Conservation (phyloP, 2,797 vertebrate genomes). For the Phyllotis vaccarum region DNA sequence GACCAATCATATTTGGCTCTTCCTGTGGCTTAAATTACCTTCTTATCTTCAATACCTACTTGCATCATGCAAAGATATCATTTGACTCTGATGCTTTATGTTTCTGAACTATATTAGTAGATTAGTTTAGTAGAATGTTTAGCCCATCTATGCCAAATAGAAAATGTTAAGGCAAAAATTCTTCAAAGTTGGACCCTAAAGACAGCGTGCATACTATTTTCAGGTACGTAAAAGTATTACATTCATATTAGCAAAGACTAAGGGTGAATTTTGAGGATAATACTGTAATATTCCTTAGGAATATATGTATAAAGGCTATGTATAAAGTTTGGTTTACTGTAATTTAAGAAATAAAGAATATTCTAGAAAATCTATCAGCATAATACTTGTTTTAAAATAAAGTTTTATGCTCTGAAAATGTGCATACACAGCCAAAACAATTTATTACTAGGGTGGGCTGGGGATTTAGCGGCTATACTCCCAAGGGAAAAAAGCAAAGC, state of each 20-base stretch:
- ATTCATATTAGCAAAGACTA: conserved; percentile 12
- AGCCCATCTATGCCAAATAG: not conserved
- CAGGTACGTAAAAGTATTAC: conserved; percentile 16
- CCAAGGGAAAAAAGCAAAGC: not conserved
- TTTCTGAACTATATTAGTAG: conserved; percentile 37
- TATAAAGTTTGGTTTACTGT: conserved; percentile 26
- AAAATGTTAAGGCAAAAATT: conserved; percentile 34
- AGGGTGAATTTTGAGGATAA: conserved; percentile 21
- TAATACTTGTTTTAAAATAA: conserved; percentile 64
- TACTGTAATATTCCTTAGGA: conserved; percentile 24
- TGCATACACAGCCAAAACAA: conserved; percentile 28
- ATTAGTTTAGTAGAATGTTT: conserved; percentile 23
- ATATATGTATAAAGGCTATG: not conserved
- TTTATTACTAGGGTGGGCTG: conserved; percentile 54
- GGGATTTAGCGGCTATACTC: conserved; percentile 40
- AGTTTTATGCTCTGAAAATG: conserved; percentile 65
- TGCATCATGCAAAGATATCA: conserved; percentile 28
- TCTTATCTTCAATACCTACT: conserved; percentile 42
- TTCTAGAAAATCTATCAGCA: conserved; percentile 42
- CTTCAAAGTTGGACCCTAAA: not conserved
- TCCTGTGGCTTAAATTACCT: conserved; percentile 57
- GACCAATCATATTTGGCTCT: conserved; percentile 58
- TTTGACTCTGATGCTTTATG: conserved; percentile 55
- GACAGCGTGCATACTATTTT: conserved; percentile 6
- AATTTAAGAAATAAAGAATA: conserved; percentile 58